Evolutionary conservation across 2,797 vertebrate genomes (phyloP), one percentile per base, ranked within the genome.

Genomic region (Allobates femoralis): DNA sequence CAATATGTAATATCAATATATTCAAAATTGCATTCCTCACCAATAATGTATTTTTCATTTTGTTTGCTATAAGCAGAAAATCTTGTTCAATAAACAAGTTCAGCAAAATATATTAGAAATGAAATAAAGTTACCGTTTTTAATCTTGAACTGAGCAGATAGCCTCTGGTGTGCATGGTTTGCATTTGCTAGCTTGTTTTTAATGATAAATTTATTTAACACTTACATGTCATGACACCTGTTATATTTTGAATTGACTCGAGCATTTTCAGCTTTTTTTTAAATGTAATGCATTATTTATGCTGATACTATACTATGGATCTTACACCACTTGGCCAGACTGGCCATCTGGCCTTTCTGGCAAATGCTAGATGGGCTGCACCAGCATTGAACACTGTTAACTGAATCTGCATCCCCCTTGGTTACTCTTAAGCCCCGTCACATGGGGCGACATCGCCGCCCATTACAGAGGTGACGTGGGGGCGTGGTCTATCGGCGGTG

Each of bases 1-100:
- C 83, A 88, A 85, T 81, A 81, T 88, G 69, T 88, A 69, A 81
- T 88, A 81, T 88, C 87, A 88, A 88, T 88, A 88, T 84, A 85
- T 88, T 88, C 83, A 88, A 85, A 88, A 88, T 85, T 85, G 84
- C 83, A 88, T 88, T 62, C 62, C 83, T 76, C 32, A 53, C 87
- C 87, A 88, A 84, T 88, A 88, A 85, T 81, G 60, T 74, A 81
- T 88, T 88, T 88, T 81, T 87, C 86, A 87, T 77, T 81, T 76
- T 85, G 32, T 88, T 85, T 85, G 87, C 87, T 80, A 77, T 84
- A 88, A 75, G 83, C 78, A 85, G 79, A 88, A 85, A 88, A 88
- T 85, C 82, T 76, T 81, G 77, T 81, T 88, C 83, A 88, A 88
- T 85, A 88, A 88, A 88, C 87, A 84, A 85, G 55, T 67, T 85